phyloP scores from a whole-genome alignment of 1,140 invertebrate species.

The Odontomachus brunneus region DNA sequence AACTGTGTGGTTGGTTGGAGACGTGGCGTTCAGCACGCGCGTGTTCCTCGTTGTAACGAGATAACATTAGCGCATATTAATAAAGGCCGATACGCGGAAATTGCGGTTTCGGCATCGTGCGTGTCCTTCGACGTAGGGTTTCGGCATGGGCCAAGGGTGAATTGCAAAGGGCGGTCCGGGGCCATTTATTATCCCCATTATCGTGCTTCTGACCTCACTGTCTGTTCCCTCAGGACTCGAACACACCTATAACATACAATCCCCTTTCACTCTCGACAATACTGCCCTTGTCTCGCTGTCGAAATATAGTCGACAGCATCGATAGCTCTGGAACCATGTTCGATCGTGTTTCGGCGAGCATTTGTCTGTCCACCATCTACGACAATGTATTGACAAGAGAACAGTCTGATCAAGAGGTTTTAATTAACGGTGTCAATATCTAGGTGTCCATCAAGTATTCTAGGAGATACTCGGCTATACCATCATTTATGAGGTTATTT shows the following conservation, averaged over 20 bases:
- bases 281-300: conserved; percentile 54
- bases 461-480: no score
- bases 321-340: conserved; percentile 49
- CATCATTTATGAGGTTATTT: no score
- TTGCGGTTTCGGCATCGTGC: conserved; percentile 37
- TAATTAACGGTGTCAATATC: background rate
- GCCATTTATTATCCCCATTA: conserved; percentile 78
- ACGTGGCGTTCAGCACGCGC: background rate
- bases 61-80: conserved; percentile 42
- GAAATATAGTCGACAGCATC: conserved; percentile 61
- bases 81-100: conserved; percentile 57
- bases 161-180: conserved; percentile 65
- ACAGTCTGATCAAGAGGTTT: conserved; percentile 5
- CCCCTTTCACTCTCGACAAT: conserved; percentile 69
- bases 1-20: background rate
- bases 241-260: conserved; percentile 65
- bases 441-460: no score
- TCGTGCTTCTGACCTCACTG: conserved; percentile 68
- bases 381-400: conserved; percentile 44
- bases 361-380: conserved; percentile 1
- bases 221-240: conserved; percentile 46
- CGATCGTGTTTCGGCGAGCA: conserved; percentile 60
- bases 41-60: background rate
- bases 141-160: conserved; percentile 54
- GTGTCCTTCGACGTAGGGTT: conserved; percentile 53